These are phyloP conservation scores for Beris morrisii DNA, from an alignment of 2,888 invertebrate genomes.

Conservation along the genomic window DNA sequence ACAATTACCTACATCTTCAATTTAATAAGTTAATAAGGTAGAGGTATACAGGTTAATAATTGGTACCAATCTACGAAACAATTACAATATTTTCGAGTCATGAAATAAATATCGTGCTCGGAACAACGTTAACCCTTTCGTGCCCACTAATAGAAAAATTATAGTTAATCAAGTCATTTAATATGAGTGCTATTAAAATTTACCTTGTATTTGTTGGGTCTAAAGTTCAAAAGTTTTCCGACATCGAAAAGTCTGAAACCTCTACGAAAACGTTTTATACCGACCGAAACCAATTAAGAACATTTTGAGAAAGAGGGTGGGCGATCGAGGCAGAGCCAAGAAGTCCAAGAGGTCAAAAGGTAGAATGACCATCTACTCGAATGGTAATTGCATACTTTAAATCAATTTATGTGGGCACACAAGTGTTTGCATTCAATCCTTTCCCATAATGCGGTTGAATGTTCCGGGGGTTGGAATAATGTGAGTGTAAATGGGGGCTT, in stretches of 20 bases:
- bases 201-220: not conserved
- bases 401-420: constrained; percentile 38
- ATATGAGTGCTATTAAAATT: constrained; percentile 17
- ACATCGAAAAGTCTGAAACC: constrained; percentile 15
- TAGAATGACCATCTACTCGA: constrained; percentile 37
- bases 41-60: no score
- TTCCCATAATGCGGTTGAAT: constrained; percentile 34
- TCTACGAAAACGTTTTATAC: constrained; percentile 15
- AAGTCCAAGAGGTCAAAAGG: constrained; percentile 33
- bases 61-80: no score
- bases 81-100: no score
- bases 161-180: constrained; percentile 29
- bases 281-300: constrained; percentile 35
- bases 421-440: constrained; percentile 38
- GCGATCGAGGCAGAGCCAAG: not conserved
- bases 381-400: constrained; percentile 39
- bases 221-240: constrained; percentile 22
- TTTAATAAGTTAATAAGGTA: no score
- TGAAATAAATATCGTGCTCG: no score
- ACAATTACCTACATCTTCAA: no score
- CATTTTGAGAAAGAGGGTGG: not conserved
- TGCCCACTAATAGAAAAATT: constrained; percentile 26
- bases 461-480: no score
- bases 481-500: no score
- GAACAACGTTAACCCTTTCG: constrained; percentile 8